phyloP scores from a whole-genome alignment of 1,140 invertebrate species.

The Epicauta chinensis region DNA sequence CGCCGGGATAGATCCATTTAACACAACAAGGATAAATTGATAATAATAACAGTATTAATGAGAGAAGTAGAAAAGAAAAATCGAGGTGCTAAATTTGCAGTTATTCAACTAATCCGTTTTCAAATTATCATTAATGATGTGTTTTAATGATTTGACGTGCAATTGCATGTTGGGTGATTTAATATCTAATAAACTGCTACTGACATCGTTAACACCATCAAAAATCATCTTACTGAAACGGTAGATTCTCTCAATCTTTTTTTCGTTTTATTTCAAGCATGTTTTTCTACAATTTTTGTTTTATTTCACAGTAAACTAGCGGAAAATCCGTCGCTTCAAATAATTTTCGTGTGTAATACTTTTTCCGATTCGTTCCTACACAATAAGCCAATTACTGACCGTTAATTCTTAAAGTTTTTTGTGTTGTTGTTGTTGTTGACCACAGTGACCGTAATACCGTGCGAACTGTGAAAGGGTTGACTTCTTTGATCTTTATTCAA shows the following conservation, averaged over 20 bases:
- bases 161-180: background rate
- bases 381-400: conserved; percentile 8
- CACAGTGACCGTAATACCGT: conserved; percentile 10
- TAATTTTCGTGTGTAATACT: no score
- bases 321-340: no score
- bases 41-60: no score
- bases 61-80: background rate
- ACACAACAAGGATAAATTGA: no score
- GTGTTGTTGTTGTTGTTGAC: no score
- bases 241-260: no score
- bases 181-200: no score
- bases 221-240: no score
- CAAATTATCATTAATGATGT: background rate
- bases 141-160: background rate
- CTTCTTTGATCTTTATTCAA: background rate
- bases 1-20: background rate
- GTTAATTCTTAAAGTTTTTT: background rate
- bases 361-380: background rate
- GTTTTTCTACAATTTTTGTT: no score
- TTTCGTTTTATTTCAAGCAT: no score
- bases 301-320: no score
- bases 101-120: background rate
- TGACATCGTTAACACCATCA: no score
- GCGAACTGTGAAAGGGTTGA: conserved; percentile 20
- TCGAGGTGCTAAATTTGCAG: background rate